Percentiles rank a stretch among this genome's conserved stretches.
Evolutionary conservation across 2,797 vertebrate species (phyloP).

Genomic region (Xiphorhynchus erythropygius): DNA sequence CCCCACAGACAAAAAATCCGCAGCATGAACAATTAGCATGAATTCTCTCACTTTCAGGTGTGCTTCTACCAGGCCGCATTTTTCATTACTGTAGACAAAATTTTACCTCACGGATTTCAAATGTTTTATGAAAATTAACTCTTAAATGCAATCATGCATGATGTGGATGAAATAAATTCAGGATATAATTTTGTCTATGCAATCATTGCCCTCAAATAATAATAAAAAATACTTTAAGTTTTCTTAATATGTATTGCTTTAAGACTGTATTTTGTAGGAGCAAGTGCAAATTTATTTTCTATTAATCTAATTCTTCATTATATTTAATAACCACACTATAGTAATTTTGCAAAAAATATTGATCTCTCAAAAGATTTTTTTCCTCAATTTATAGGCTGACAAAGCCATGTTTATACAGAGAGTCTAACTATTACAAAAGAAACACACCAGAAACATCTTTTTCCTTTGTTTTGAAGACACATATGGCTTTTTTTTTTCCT

Average conservation of each 20-base stretch:
- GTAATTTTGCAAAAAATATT: background rate
- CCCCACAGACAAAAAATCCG: accelerated
- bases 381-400: background rate
- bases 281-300: background rate
- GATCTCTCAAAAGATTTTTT: background rate
- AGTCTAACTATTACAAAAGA: background rate
- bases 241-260: background rate
- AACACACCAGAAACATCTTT: background rate
- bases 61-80: background rate
- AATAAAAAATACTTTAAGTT: background rate
- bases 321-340: background rate
- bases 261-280: background rate
- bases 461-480: background rate
- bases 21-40: background rate
- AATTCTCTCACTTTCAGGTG: background rate
- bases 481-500: background rate
- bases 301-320: background rate
- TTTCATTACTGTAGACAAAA: background rate
- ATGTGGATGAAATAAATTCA: background rate
- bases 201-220: background rate
- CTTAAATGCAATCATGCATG: background rate
- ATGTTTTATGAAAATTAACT: background rate
- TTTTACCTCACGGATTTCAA: background rate
- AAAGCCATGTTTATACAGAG: background rate
- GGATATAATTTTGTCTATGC: background rate